A percentile compares a stretch with the other conserved stretches of the same genome.
phyloP scores from a whole-genome alignment of 2,888 invertebrate genomes.

The Thumatha senex region DNA sequence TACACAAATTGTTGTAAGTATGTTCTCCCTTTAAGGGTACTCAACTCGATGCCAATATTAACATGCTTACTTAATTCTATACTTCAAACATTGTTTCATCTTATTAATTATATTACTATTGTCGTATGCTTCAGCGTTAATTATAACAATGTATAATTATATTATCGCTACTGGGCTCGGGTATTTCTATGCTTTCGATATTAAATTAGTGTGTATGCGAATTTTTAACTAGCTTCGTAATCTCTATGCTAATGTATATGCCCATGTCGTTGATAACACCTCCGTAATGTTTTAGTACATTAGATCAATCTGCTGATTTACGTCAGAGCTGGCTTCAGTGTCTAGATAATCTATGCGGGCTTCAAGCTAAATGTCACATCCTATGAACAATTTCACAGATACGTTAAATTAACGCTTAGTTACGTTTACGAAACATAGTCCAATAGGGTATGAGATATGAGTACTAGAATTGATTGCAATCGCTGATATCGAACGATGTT shows the following conservation, averaged over 20 bases:
- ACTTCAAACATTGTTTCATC: slow-evolving; percentile 75
- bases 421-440: slow-evolving; percentile 48
- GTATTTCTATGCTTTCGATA: slow-evolving; percentile 83
- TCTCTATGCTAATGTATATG: slow-evolving; percentile 81
- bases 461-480: slow-evolving; percentile 17
- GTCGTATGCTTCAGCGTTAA: slow-evolving; percentile 80
- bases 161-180: slow-evolving; percentile 81
- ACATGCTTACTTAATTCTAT: slow-evolving; percentile 72
- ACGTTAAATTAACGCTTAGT: slow-evolving; percentile 52
- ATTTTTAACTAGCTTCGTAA: slow-evolving; percentile 79
- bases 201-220: slow-evolving; percentile 82
- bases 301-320: slow-evolving; percentile 79
- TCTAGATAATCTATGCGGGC: slow-evolving; percentile 82
- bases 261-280: slow-evolving; percentile 78
- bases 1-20: slow-evolving; percentile 80
- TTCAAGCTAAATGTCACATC: slow-evolving; percentile 76
- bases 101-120: slow-evolving; percentile 75
- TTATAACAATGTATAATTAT: slow-evolving; percentile 72
- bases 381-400: slow-evolving; percentile 56
- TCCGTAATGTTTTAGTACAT: slow-evolving; percentile 75
- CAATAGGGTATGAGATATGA: slow-evolving; percentile 26
- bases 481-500: slow-evolving; percentile 25
- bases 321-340: slow-evolving; percentile 81
- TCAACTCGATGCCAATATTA: slow-evolving; percentile 71
- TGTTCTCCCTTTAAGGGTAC: slow-evolving; percentile 70